Base-by-base conservation (phyloP, 2,888 invertebrate species). In the Hypomecis atomaria region DNA sequence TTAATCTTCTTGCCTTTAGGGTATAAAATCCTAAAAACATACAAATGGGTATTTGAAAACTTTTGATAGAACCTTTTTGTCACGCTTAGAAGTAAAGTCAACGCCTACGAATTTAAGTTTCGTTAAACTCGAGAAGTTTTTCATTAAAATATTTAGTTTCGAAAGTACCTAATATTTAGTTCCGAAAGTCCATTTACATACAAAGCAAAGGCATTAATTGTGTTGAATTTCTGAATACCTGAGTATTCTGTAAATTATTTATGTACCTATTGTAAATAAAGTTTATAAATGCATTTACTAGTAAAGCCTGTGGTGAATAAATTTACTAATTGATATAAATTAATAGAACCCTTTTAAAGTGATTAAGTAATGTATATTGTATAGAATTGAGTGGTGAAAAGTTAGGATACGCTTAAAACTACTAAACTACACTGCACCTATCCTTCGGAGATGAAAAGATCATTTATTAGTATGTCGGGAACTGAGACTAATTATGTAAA, bases 91-190 rank as follows among this genome's bases (percentile, higher is more conserved):
- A 50, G 38, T 52, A 13, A 10, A 52, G 13, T 50, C 9, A n/a
- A 52, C 23, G 52, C 40, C 10, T 40, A 40, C 40, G 23, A 52
- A 52, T 52, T 13, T 52, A 5, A 23, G 52, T 52, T 52, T 52
- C 6, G 33, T 42, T 52, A 40, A 52, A 40, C 52, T 52, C 40
- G 6, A n/a, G 23, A 40, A 52, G 40, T 6, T 52, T 52, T 23
- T 42, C 4, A 52, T 52, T 40, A 52, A 52, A 40, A 52, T 10
- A 40, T 40, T 40, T 40, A 6, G 42, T 52, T 42, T 40, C 13
- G 6, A 33, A 33, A 40, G 13, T 9, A n/a, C 4, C 10, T n/a
- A 40, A 52, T 10, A 40, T 40, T 40, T 40, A 6, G 42, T 52
- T 42, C 23, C 13, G 6, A 33, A 40, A 52, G 9, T n/a, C 33